Base-by-base conservation (phyloP, 2,888 invertebrate genomes). In the Lasius fuliginosus region DNA sequence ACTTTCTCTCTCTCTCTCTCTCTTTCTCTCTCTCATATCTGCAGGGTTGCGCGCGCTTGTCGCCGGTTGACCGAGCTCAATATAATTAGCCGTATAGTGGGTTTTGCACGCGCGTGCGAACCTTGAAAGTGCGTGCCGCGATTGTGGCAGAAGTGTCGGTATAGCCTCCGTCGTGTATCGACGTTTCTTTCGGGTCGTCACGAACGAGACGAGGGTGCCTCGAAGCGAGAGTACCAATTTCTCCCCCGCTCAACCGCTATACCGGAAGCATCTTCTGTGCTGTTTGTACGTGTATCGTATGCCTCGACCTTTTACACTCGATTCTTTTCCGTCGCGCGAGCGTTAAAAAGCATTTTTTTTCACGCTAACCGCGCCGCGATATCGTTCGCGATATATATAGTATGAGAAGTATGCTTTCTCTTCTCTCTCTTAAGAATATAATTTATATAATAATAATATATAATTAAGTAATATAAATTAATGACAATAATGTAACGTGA, bases 81-180 rank as follows among this genome's bases (percentile, higher is more conserved):
- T 92, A 68, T 77, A 93, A 93, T 93, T 93, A 93, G 93, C 92
- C 87, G 88, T 91, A 68, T 68, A 92, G 93, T 91, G 91, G 91
- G 89, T 89, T 89, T 23, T 88, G 90, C 90, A 91, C 92, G 92
- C 92, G 92, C 91, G 92, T 92, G 92, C 91, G 91, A 93, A 92
- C 92, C 89, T 53, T 93, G 92, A 93, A 94, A 93, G 93, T 92
- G 92, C 92, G 90, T 91, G 76, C 77, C 77, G 68, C 79, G 82
- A 86, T 85, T 85, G 92, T 92, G 90, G 90, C 89, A 88, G 87
- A 90, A 90, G 91, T 91, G 91, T 90, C 89, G 83, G 91, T 58
- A 18, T 91, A 91, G 91, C 89, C 90, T 89, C 86, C 88, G 88
- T 30, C 86, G 85, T 88, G 90, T 93, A 93, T 93, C 92, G 93